phyloP scores from a whole-genome alignment of 1,140 invertebrate genomes.

The Scaptomyza graminum region DNA sequence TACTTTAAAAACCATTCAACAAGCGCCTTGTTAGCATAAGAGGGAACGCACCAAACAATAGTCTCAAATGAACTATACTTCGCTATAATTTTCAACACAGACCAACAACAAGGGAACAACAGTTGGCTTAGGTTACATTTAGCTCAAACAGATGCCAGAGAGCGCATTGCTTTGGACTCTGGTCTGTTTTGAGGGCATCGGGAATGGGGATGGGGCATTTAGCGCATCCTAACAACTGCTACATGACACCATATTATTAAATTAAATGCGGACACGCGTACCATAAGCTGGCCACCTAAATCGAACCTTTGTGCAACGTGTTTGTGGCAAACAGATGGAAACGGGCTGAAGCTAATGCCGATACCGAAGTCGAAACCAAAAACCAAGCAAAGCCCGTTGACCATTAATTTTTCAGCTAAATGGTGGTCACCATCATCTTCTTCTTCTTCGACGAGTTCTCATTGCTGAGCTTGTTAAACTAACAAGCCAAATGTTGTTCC shows the following conservation, averaged over 20 bases:
- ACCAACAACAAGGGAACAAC: constrained; percentile 15
- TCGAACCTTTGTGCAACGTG: constrained; percentile 43
- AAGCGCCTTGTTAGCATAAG: constrained; percentile 69
- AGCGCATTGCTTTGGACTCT: constrained; percentile 12
- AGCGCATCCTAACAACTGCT: constrained; percentile 78
- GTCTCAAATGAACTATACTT: constrained; percentile 50
- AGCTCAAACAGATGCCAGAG: constrained; percentile 66
- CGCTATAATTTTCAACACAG: constrained; percentile 58
- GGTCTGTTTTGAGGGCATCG: not conserved
- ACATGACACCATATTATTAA: constrained; percentile 80
- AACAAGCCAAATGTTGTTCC: constrained; percentile 60
- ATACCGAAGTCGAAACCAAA: not conserved
- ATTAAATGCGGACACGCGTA: constrained; percentile 75
- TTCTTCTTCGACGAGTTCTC: not conserved
- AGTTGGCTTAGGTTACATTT: constrained; percentile 58
- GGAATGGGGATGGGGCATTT: constrained; percentile 62
- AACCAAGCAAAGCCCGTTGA: constrained; percentile 41
- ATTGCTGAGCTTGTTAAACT: constrained; percentile 55
- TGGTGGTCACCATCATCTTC: constrained; percentile 27
- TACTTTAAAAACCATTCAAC: constrained; percentile 54
- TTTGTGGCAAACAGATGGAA: constrained; percentile 57
- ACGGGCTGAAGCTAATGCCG: constrained; percentile 10
- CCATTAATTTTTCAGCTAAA: constrained; percentile 74
- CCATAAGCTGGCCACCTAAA: constrained; percentile 48
- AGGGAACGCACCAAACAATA: constrained; percentile 24